Base-by-base conservation (phyloP, 30 jellyfish, hydroid and myxozoan genomes). In the Aurelia sp. region DNA sequence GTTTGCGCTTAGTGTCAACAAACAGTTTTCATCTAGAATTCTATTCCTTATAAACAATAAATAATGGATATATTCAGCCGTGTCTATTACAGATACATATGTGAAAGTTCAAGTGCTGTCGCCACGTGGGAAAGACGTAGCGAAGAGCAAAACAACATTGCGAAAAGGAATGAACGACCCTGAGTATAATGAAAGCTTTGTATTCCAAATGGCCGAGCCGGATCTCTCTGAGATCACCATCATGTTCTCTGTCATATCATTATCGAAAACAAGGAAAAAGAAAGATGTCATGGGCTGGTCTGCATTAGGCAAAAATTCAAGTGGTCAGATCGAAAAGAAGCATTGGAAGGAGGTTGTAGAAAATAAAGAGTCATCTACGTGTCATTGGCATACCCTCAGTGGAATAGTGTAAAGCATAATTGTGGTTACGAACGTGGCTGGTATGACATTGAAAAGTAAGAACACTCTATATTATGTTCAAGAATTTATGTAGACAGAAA, bases 81-180 rank as follows among this genome's bases (percentile, higher is more conserved):
- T 37, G 33, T 52, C 73, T 44, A 44, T 44, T 44, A 44, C 55
- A 93, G 98, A 93, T 93, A 66, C 98, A 51, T 93, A 93, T 74
- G 98, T 93, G 85, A 93, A 93, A 78, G 92, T 93, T 44, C 97
- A 93, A 88, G 98, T 93, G 19, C 86, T 93, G 48, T 87, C 97
- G 12, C 53, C 96, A 23, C 92, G 90, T 61, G 97, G 97, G 35
- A 86, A 82, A 52, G 88, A 85, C 47, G 96, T 93, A 15, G 96
- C 98, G 51, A 93, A 89, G 63, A 93, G 98, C 90, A 93, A 93
- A 82, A 93, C 98, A 20, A 93, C 98, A 22, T 60, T 89, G 52
- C 96, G 98, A 40, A 85, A 96, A 19, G 92, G 89, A 66, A 93
- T 93, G 98, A 52, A 82, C 50, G 98, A 87, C 62, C 98, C 98